A percentile compares a stretch with the other conserved stretches of the same genome.
Evolutionary conservation across 2,888 invertebrate genomes (phyloP).

Genomic region (Cryptosula pallasiana): DNA sequence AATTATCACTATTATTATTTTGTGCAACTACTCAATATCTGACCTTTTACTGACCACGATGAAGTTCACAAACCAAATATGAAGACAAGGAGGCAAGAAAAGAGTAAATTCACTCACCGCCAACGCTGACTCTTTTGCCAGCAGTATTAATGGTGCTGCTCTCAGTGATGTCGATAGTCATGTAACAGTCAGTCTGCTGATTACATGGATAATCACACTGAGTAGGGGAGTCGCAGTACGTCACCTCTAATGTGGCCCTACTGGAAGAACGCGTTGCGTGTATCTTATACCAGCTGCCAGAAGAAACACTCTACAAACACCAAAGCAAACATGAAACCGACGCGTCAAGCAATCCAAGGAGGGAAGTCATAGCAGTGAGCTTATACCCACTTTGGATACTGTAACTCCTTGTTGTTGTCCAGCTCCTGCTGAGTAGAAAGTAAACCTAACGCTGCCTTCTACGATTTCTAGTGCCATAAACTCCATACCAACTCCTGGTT

Average conservation of each 20-base stretch:
- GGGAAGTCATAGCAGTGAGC: not conserved
- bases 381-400: conserved; percentile 1
- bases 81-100: not conserved
- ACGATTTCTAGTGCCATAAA: conserved; percentile 86
- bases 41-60: too few relatives aligned
- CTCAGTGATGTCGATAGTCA: not conserved
- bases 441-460: conserved; percentile 76
- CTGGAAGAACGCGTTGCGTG: conserved; percentile 6
- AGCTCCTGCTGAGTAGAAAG: conserved; percentile 58
- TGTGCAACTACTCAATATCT: too few relatives aligned
- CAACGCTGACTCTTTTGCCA: not conserved
- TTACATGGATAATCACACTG: not conserved
- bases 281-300: conserved; percentile 12
- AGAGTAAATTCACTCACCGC: not conserved
- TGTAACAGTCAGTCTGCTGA: conserved; percentile 3
- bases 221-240: not conserved
- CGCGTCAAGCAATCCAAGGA: too few relatives aligned
- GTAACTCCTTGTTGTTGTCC: conserved; percentile 54
- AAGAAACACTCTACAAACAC: not conserved
- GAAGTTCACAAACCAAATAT: too few relatives aligned
- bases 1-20: too few relatives aligned
- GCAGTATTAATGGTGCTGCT: not conserved
- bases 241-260: not conserved
- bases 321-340: too few relatives aligned
- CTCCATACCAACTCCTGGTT: conserved; percentile 79